Evolutionary conservation across 2,797 vertebrate genomes (phyloP).

Genomic region (Thripadectes ignobilis): DNA sequence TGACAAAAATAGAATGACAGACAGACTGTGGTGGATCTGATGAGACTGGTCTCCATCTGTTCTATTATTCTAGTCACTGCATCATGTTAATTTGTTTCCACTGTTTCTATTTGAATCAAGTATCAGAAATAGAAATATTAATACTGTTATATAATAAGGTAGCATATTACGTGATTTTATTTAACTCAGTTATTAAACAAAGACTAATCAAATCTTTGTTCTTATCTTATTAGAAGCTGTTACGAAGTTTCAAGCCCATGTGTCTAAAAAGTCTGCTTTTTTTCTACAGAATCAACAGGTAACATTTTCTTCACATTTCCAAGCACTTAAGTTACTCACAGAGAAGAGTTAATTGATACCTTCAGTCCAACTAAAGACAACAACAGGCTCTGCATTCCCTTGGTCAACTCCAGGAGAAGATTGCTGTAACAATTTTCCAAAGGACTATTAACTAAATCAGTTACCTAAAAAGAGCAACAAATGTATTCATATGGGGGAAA

Average conservation of each 20-base stretch:
- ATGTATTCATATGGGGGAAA: background rate
- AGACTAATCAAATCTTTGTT: background rate
- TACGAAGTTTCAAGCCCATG: background rate
- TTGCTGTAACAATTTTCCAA: slow-evolving; percentile 90
- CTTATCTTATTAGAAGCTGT: background rate
- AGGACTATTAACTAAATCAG: slow-evolving; percentile 83
- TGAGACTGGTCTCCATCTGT: background rate
- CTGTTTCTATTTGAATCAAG: background rate
- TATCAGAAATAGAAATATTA: background rate
- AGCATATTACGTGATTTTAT: background rate
- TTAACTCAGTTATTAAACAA: background rate
- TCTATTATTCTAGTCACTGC: background rate
- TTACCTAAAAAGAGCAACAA: slow-evolving; percentile 75
- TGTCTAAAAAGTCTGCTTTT: background rate
- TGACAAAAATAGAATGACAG: background rate
- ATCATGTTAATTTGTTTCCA: background rate
- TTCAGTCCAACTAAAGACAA: slow-evolving; percentile 90
- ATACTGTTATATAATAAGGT: background rate
- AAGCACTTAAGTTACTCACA: background rate
- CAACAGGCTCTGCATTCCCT: slow-evolving; percentile 85
- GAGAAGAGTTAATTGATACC: slow-evolving; percentile 72
- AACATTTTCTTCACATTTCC: background rate
- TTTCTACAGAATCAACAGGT: background rate
- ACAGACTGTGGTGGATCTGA: background rate
- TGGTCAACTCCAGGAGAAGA: slow-evolving; percentile 81